Base-by-base conservation (phyloP, 2,113 vertebrate species). In the Trematomus loennbergii region DNA sequence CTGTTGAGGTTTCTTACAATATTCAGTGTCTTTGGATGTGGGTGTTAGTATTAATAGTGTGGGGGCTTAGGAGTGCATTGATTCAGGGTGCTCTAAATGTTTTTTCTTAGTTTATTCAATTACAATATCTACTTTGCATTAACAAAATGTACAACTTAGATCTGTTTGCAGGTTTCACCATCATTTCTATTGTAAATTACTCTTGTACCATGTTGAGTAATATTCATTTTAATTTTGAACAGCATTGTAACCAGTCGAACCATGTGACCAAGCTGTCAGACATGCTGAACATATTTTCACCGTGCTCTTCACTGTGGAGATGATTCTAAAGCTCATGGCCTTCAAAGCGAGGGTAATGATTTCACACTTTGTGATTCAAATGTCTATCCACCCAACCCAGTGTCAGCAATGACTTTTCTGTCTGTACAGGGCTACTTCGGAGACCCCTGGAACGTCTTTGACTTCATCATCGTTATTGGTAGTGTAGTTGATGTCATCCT, bases 361-460 rank as follows among this genome's bases (percentile, higher is more conserved):
- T 67, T 33, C 4, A 4, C 17, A 25, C 0, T 53, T 18, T 0
- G 20, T 40, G 9, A 18, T 22, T 50, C 9, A 45, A 18, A 15
- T 15, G 2, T 0, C 20, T 5, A 22, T 22, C 17, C 4, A 9
- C 4, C 12, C 18, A 5, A 0, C 55, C 20, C 1, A 58, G 8
- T 9, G 5, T 75, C 60, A 57, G 4, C 12, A 0, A 4, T 29
- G 12, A 13, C 20, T 43, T 54, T 8, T 54, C 15, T 70, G 9
- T 79, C 13, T 58, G 13, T 68, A 46, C 92, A 99, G 98, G 98
- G 98, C 74, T 99, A 99, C 87, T 99, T 99, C 0, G 97, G 98
- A 79, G 98, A 99, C 86, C 98, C 98, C n/a, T 99, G 98, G 98
- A 99, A 99, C 0, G 98, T 99, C 76, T 99, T 99, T 69, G 98